Evolutionary conservation across 2,888 invertebrate species (phyloP).

Genomic region (Rhagonycha fulva): DNA sequence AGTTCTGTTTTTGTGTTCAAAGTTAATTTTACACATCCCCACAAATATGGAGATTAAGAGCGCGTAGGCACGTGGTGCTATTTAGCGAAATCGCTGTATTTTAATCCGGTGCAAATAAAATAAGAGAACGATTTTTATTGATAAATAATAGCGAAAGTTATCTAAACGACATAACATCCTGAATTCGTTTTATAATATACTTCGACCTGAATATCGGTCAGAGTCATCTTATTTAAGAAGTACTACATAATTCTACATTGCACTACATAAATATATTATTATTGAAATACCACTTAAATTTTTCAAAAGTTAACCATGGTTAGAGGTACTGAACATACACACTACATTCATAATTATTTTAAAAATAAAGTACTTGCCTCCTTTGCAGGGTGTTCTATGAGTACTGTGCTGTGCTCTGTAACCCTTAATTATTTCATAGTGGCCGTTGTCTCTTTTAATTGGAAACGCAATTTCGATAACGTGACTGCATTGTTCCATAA

Average conservation of each 20-base stretch:
- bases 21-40: not conserved
- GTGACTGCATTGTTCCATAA: slow-evolving; percentile 96
- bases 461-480: slow-evolving; percentile 94
- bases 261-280: no score
- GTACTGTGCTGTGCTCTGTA: slow-evolving; percentile 98
- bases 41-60: not conserved
- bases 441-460: slow-evolving; percentile 92
- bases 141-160: no score
- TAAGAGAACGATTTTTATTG: not conserved
- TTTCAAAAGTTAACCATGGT: not conserved
- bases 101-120: not conserved
- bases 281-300: no score
- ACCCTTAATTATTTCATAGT: slow-evolving; percentile 96
- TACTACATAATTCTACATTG: no score
- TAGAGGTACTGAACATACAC: no score
- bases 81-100: no score
- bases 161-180: no score
- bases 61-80: not conserved
- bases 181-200: no score
- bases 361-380: slow-evolving; percentile 72
- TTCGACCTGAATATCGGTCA: no score
- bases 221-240: no score
- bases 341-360: not conserved
- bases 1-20: not conserved
- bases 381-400: slow-evolving; percentile 97